Conservation (phyloP, 1,140 invertebrate species). For the Drosophila mayri region DNA sequence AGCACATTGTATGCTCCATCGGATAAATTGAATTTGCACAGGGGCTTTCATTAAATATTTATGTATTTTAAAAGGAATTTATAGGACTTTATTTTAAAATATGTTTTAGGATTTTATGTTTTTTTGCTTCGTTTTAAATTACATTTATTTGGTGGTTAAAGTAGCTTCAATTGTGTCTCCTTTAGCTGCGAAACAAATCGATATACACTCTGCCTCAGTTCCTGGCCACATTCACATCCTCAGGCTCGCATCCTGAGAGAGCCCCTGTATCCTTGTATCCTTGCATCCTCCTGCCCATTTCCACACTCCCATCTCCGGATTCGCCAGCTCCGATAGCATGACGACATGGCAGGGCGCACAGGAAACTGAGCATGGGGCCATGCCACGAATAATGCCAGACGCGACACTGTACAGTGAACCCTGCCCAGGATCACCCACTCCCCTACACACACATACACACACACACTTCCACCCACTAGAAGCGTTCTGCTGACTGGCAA, state of each 20-base stretch:
- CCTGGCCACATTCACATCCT: slow-evolving; percentile 9
- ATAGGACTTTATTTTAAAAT: not conserved
- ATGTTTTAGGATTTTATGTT: not conserved
- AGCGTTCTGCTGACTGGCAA: slow-evolving; percentile 79
- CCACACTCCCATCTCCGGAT: slow-evolving; percentile 9
- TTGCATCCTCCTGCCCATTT: not conserved
- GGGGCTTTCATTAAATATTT: too few relatives aligned
- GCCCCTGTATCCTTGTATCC: slow-evolving; percentile 13
- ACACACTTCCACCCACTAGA: slow-evolving; percentile 17
- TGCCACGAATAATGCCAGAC: slow-evolving; percentile 76
- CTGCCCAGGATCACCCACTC: slow-evolving; percentile 20
- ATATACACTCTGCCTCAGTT: slow-evolving; percentile 48
- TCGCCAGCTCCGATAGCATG: slow-evolving; percentile 59
- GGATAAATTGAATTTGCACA: slow-evolving; percentile 42
- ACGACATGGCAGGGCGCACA: slow-evolving; percentile 75
- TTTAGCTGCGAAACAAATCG: slow-evolving; percentile 56
- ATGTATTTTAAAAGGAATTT: not conserved
- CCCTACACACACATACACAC: not conserved
- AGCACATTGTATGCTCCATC: slow-evolving; percentile 57
- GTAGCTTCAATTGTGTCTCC: not conserved
- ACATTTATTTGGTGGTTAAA: not conserved
- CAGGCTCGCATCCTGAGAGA: slow-evolving; percentile 8
- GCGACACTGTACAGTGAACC: slow-evolving; percentile 65
- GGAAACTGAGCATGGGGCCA: slow-evolving; percentile 70
- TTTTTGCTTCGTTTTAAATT: not conserved